phyloP scores from a whole-genome alignment of 2,113 vertebrate genomes.

The Hippocampus mohnikei region DNA sequence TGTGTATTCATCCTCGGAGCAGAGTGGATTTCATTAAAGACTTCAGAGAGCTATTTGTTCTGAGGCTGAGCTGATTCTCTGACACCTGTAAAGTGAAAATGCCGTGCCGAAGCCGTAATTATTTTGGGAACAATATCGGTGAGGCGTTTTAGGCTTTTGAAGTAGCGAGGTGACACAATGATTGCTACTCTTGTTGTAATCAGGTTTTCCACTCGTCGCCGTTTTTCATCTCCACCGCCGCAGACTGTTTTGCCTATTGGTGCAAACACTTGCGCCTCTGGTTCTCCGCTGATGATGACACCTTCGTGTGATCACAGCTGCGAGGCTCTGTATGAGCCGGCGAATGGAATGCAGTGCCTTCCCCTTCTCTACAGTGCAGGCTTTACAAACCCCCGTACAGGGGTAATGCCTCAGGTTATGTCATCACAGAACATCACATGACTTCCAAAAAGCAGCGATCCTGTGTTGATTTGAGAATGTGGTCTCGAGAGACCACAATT shows the following conservation, averaged over 20 bases:
- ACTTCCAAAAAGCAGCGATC: background rate
- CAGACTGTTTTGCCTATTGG: constrained; percentile 31
- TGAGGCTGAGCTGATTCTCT: constrained; percentile 26
- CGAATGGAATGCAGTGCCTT: constrained; percentile 32
- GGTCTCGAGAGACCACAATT: background rate
- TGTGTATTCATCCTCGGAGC: constrained; percentile 35
- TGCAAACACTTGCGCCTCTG: constrained; percentile 38
- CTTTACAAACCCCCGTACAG: constrained; percentile 7
- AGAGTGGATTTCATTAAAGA: constrained; percentile 40
- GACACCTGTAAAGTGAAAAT: constrained; percentile 29
- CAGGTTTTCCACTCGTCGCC: constrained; percentile 35
- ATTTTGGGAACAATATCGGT: constrained; percentile 32
- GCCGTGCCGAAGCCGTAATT: constrained; percentile 2
- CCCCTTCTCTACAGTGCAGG: constrained; percentile 22
- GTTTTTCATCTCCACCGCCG: constrained; percentile 24
- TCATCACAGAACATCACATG: background rate
- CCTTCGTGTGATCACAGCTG: constrained; percentile 41
- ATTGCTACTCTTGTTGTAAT: constrained; percentile 19
- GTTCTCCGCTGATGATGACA: constrained; percentile 15
- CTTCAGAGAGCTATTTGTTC: constrained; percentile 37
- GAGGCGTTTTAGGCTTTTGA: constrained; percentile 30
- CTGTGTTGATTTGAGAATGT: constrained; percentile 4
- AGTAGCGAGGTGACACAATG: constrained; percentile 19
- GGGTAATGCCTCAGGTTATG: constrained; percentile 16
- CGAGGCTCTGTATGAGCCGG: constrained; percentile 32